These are phyloP conservation scores for Lasius fuliginosus DNA, from an alignment of 2,888 invertebrate genomes.

Conservation along the genomic window DNA sequence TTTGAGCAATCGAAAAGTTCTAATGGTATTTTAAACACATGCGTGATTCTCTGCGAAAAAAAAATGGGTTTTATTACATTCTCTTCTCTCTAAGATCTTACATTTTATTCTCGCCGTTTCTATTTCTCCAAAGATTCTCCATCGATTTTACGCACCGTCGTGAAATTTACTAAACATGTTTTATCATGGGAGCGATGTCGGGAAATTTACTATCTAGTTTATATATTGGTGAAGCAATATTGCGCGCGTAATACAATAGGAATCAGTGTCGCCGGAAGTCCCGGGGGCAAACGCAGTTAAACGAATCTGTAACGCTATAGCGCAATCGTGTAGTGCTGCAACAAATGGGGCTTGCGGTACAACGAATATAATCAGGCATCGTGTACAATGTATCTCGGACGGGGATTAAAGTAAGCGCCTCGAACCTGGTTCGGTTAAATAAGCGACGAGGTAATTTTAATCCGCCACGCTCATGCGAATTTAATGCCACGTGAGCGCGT, in stretches of 20 bases:
- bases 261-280: constrained; percentile 40
- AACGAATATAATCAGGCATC: constrained; percentile 51
- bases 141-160: not conserved
- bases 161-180: constrained; percentile 7
- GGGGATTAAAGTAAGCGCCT: constrained; percentile 68
- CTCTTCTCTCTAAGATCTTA: not conserved
- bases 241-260: constrained; percentile 29
- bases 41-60: not conserved
- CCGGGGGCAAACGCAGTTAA: constrained; percentile 24
- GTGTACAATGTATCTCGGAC: constrained; percentile 46
- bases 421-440: constrained; percentile 59
- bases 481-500: constrained; percentile 61
- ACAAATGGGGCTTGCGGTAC: constrained; percentile 23
- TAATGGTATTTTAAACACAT: not conserved
- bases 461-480: constrained; percentile 55
- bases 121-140: not conserved
- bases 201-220: constrained; percentile 27
- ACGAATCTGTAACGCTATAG: constrained; percentile 53
- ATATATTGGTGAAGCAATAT: constrained; percentile 13
- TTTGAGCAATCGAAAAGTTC: not conserved
- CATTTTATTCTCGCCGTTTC: not conserved
- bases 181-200: not conserved
- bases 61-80: not conserved
- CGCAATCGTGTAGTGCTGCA: constrained; percentile 43
- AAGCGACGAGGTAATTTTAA: constrained; percentile 74